phyloP scores from a whole-genome alignment of 2,888 invertebrate genomes.

The Athripsodes cinereus region DNA sequence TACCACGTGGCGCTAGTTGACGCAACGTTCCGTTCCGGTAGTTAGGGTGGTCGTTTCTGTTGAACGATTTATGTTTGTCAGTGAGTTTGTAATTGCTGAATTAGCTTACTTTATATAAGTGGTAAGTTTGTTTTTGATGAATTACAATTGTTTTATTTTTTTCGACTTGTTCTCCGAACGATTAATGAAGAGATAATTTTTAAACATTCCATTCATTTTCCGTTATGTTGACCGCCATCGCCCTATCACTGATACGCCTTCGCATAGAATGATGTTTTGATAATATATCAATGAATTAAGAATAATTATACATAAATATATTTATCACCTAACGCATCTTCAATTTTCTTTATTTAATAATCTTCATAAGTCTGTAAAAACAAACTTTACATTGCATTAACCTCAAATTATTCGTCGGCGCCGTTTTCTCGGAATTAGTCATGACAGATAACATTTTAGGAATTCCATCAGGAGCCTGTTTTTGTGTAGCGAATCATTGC shows the following conservation, averaged over 20 bases:
- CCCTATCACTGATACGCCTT: conserved; percentile 29
- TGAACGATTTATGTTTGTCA: conserved; percentile 35
- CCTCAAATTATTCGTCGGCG: background rate
- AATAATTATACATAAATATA: background rate
- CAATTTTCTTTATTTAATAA: no score
- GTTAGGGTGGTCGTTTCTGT: conserved; percentile 16
- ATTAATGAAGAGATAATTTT: background rate
- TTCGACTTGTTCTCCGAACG: no score
- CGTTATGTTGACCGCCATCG: conserved; percentile 52
- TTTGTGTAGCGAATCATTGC: no score
- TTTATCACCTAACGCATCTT: background rate
- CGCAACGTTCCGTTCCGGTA: conserved; percentile 17
- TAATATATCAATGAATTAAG: background rate
- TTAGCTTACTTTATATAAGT: conserved; percentile 41
- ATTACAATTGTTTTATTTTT: no score
- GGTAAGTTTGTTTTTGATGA: conserved; percentile 35
- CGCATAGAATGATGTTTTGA: background rate
- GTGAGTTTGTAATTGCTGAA: conserved; percentile 39
- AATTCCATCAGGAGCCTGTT: no score
- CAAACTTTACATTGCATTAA: background rate
- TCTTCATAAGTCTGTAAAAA: no score
- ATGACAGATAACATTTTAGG: background rate
- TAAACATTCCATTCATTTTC: conserved; percentile 24
- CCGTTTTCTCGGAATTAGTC: background rate
- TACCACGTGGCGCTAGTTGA: conserved; percentile 43